phyloP scores from a whole-genome alignment of 1,140 invertebrate species.

The Bilobella aurantiaca region DNA sequence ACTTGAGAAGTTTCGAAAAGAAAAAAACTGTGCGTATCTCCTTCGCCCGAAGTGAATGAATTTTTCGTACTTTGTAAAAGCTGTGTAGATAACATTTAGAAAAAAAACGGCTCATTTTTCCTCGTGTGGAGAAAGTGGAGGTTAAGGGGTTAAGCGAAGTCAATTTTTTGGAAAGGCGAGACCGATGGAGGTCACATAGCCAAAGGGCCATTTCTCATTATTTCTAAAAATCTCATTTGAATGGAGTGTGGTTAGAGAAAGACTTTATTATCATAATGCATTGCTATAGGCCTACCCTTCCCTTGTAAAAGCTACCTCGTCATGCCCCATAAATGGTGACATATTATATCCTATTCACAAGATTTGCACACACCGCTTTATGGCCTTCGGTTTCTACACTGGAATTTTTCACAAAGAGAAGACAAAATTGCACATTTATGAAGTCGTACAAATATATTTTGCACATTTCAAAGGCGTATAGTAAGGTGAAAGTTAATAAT shows the following conservation, averaged over 20 bases:
- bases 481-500: too few species aligned
- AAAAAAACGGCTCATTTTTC: neutral
- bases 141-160: neutral
- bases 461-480: too few species aligned
- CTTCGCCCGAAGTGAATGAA: too few species aligned
- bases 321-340: conserved; percentile 6
- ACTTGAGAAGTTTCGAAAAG: neutral
- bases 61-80: neutral
- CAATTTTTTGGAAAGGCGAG: neutral
- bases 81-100: neutral
- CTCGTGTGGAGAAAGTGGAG: neutral
- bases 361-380: conserved; percentile 3
- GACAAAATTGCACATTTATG: too few species aligned
- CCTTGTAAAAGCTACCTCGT: neutral
- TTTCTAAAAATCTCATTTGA: neutral
- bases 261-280: too few species aligned
- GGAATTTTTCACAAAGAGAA: neutral
- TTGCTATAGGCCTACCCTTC: too few species aligned
- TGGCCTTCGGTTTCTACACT: neutral
- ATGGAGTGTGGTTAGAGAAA: conserved; percentile 7
- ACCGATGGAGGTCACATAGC: neutral
- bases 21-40: too few species aligned
- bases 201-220: neutral
- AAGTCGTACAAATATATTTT: too few species aligned
- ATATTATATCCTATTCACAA: neutral